phyloP scores from a whole-genome alignment of 2,113 vertebrate species.

The Tragelaphus imberbis region DNA sequence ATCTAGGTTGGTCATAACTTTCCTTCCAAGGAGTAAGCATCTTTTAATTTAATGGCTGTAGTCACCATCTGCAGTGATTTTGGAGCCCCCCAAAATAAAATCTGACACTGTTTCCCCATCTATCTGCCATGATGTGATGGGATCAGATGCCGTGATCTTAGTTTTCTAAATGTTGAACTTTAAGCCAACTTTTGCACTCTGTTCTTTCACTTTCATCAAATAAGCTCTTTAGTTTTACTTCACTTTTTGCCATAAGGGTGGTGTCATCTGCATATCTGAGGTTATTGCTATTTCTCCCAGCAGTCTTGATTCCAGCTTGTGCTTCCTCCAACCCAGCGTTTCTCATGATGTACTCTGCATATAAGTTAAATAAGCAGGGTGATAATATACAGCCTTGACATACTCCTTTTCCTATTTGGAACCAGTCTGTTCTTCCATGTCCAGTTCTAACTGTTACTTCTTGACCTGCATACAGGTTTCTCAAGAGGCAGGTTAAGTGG shows the following conservation, averaged over 20 bases:
- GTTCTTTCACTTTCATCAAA: neutral
- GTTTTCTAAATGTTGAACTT: neutral
- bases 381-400: neutral
- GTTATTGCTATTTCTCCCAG: fast-evolving
- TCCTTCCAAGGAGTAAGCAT: neutral
- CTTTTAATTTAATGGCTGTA: neutral
- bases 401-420: neutral
- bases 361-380: neutral
- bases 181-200: neutral
- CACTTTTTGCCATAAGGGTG: neutral
- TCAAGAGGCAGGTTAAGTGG: neutral
- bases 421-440: neutral
- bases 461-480: neutral
- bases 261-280: neutral
- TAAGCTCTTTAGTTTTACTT: neutral
- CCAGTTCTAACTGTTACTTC: neutral
- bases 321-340: neutral
- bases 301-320: neutral
- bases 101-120: neutral
- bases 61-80: neutral
- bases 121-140: neutral
- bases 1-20: neutral
- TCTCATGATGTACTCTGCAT: neutral
- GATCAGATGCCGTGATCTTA: neutral
- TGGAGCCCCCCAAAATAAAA: neutral